phyloP scores from a whole-genome alignment of 2,888 invertebrate species.

The Ochropleura plecta region DNA sequence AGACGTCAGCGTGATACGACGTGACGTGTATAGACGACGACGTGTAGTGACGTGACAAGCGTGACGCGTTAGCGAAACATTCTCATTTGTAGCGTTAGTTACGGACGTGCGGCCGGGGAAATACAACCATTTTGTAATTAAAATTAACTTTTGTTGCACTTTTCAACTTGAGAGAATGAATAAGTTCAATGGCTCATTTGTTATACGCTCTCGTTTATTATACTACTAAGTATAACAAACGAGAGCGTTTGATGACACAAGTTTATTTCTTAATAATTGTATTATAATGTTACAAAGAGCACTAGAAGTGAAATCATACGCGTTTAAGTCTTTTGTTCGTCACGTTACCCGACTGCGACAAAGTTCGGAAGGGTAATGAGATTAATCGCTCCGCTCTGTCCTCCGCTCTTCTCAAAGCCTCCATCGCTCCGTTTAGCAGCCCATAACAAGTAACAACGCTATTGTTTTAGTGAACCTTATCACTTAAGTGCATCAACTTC shows the following conservation, averaged over 20 bases:
- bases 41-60: constrained; percentile 18
- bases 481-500: constrained; percentile 43
- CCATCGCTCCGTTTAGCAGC: constrained; percentile 10
- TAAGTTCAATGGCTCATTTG: neutral
- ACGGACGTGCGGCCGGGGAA: neutral
- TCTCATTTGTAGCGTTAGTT: constrained; percentile 10
- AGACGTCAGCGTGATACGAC: constrained; percentile 12
- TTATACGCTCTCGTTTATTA: too few species aligned
- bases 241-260: neutral
- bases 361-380: neutral
- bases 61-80: constrained; percentile 22
- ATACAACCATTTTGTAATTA: neutral
- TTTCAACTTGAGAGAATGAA: neutral
- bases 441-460: constrained; percentile 21
- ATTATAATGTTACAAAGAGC: too few species aligned
- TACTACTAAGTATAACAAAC: neutral
- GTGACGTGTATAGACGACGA: constrained; percentile 11
- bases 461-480: constrained; percentile 45
- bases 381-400: neutral
- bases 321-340: constrained; percentile 34
- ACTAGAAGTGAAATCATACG: neutral
- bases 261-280: neutral
- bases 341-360: neutral
- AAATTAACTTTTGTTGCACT: neutral
- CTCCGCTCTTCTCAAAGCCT: constrained; percentile 13